Evolutionary conservation across 2,113 vertebrate genomes (phyloP), one percentile per base, ranked within the genome.

Genomic region (Mixornis gularis): DNA sequence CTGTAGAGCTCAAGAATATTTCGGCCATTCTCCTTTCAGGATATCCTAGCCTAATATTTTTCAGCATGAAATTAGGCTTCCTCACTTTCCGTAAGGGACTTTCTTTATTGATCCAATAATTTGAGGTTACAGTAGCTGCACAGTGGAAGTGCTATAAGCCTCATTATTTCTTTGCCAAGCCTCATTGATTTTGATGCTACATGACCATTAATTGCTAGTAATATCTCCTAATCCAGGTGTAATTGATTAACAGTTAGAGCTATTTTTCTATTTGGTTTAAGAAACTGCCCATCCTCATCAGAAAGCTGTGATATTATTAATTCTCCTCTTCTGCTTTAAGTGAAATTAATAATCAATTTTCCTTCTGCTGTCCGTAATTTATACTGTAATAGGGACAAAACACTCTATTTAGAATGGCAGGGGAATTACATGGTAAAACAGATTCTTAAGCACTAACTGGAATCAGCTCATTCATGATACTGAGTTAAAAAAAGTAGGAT

Each of bases 341-440:
- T 53, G 41, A 82, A 96, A 95, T 95, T 94, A 95, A 94, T 96
- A 97, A 97, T 96, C 85, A 93, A 81, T 97, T 95, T 96, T 84
- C 7, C 15, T 94, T 63, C 74, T 92, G 52, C n/a, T 89, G 8
- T 43, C 73, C 89, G 59, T 95, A 96, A 94, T 97, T 92, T 91
- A 55, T 64, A 62, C 18, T 69, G 25, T 69, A 85, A 79, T 52
- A 95, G 85, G 74, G 29, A 92, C n/a, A 92, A 93, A 93, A 69
- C 17, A 70, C 30, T 77, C 52, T 88, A 66, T 68, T 93, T 91
- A 66, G 22, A 68, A 73, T 91, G 77, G 21, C 78, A 94, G 59
- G 38, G 44, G 95, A 92, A 83, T 86, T 91, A 91, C 24, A 43
- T 26, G 21, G 3, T 49, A 86, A 94, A 88, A 89, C 30, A 96